Evolutionary conservation across 2,113 vertebrate genomes (phyloP).

Genomic region (Cottus gobio): DNA sequence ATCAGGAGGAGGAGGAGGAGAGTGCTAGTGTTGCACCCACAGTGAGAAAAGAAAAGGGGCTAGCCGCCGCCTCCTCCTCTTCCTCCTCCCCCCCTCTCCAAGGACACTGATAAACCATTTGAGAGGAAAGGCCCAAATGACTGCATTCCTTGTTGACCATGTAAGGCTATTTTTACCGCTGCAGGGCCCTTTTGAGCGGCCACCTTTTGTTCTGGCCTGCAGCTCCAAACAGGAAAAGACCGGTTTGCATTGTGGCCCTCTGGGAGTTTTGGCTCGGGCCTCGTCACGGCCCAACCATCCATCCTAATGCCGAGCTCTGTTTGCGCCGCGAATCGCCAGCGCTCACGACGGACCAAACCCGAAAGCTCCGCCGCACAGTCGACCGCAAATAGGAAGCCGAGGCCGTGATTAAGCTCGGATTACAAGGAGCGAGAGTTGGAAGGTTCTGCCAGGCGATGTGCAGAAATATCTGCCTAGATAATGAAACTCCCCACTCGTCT

Average conservation of each 20-base stretch:
- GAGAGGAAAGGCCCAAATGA: constrained; percentile 79
- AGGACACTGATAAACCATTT: constrained; percentile 75
- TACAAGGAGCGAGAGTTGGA: constrained; percentile 29
- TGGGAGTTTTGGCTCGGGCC: constrained; percentile 32
- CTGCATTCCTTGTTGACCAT: constrained; percentile 75
- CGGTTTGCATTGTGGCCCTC: constrained; percentile 48
- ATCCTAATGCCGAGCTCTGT: constrained; percentile 35
- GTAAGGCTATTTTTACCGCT: constrained; percentile 74
- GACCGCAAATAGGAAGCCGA: constrained; percentile 18
- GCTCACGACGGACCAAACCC: constrained; percentile 25
- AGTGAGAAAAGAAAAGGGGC: constrained; percentile 44
- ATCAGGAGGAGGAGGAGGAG: background rate
- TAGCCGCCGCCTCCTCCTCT: constrained; percentile 37
- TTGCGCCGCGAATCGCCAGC: constrained; percentile 15
- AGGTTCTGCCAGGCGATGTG: constrained; percentile 26
- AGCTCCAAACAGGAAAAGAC: constrained; percentile 61
- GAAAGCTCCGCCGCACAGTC: background rate
- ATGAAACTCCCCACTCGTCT: constrained; percentile 15
- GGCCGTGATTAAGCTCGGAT: constrained; percentile 24
- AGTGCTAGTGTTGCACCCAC: background rate
- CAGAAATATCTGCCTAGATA: constrained; percentile 6
- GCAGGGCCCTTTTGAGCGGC: constrained; percentile 42
- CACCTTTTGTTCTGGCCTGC: constrained; percentile 53
- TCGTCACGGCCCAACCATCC: constrained; percentile 35
- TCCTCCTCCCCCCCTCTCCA: constrained; percentile 27